Evolutionary conservation across 2,797 vertebrate genomes (phyloP).

Genomic region (Masticophis lateralis): DNA sequence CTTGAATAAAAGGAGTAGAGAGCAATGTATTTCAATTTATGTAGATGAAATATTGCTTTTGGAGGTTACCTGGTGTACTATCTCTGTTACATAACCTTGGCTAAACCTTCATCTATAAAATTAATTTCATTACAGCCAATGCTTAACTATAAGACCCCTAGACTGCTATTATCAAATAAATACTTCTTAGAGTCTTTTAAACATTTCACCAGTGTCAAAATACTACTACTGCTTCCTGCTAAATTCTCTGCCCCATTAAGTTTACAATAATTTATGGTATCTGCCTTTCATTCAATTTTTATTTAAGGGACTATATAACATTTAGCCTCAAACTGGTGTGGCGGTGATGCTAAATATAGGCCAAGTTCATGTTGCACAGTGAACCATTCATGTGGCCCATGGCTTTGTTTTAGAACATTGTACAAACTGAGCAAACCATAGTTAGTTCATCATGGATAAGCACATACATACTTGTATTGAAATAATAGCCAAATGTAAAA

Average conservation of each 20-base stretch:
- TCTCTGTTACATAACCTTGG: slow-evolving; percentile 47
- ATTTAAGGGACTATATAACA: slow-evolving; percentile 15
- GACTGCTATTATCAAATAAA: slow-evolving; percentile 41
- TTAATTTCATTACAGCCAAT: slow-evolving; percentile 61
- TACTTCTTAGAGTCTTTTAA: slow-evolving; percentile 44
- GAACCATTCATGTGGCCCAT: background rate
- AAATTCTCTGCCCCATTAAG: slow-evolving; percentile 27
- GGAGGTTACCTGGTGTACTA: slow-evolving; percentile 45
- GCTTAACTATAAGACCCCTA: slow-evolving; percentile 55
- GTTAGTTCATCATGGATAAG: background rate
- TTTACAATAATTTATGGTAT: slow-evolving; percentile 9
- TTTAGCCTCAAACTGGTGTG: background rate
- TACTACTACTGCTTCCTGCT: slow-evolving; percentile 28
- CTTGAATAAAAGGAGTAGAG: slow-evolving; percentile 32
- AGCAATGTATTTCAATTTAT: slow-evolving; percentile 49
- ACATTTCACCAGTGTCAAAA: slow-evolving; percentile 14
- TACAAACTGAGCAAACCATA: background rate
- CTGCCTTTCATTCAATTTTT: background rate
- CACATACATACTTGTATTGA: background rate
- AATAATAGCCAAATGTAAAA: background rate
- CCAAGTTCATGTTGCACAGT: background rate
- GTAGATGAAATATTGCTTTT: slow-evolving; percentile 43
- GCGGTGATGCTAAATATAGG: background rate
- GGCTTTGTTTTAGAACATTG: background rate
- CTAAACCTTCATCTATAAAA: slow-evolving; percentile 57